These are phyloP conservation scores for Zeugodacus cucurbitae DNA, from an alignment of 1,140 invertebrate genomes.

Conservation along the genomic window DNA sequence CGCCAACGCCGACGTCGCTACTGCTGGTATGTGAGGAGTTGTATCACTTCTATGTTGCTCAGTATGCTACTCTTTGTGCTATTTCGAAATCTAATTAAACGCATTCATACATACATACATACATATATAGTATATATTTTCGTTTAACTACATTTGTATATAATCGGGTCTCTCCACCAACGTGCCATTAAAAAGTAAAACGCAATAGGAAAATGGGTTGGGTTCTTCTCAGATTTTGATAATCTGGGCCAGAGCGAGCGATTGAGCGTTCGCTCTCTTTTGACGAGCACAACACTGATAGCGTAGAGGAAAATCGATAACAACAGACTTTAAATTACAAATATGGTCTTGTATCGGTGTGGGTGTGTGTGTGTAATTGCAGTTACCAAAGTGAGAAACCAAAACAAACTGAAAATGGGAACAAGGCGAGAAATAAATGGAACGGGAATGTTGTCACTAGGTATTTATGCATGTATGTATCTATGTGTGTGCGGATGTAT, in stretches of 20 bases:
- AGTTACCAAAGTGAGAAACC: background rate
- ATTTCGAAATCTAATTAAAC: background rate
- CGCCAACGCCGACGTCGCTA: background rate
- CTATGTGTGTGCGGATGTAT: background rate
- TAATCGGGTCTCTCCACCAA: background rate
- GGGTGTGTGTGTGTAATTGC: background rate
- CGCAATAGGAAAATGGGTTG: slow-evolving; percentile 38
- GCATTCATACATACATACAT: background rate
- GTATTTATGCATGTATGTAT: background rate
- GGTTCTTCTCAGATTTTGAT: background rate
- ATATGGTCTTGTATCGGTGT: too few relatives aligned
- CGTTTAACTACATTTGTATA: background rate
- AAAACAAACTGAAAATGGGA: background rate
- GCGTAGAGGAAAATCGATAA: slow-evolving; percentile 1
- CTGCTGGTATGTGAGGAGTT: background rate
- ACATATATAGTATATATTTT: background rate
- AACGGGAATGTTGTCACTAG: background rate
- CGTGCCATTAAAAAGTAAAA: background rate
- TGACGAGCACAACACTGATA: background rate
- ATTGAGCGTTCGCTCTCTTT: background rate
- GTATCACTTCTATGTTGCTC: background rate
- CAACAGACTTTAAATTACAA: background rate
- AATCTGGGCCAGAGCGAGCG: slow-evolving; percentile 12
- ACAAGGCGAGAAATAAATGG: background rate
- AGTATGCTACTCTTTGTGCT: background rate